Conservation (phyloP, 2,797 vertebrate genomes). For the Dallia pectoralis region DNA sequence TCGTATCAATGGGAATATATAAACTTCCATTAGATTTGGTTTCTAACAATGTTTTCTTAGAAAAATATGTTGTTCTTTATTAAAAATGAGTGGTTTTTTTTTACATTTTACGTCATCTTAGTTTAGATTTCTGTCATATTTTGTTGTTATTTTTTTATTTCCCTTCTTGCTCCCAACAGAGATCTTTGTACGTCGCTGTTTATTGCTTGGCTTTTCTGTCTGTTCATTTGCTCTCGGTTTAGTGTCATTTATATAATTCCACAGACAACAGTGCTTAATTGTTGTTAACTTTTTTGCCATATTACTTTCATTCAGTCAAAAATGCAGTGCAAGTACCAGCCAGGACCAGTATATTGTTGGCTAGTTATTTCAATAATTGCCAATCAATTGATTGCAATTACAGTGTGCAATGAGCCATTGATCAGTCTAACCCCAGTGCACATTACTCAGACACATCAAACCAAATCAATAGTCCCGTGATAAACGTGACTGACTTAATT, state of each 20-base stretch:
- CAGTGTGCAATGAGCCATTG: neutral
- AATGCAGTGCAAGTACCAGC: neutral
- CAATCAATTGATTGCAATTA: conserved; percentile 18
- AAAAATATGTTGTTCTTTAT: neutral
- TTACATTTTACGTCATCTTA: too few relatives aligned
- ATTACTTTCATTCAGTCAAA: neutral
- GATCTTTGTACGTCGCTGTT: too few relatives aligned
- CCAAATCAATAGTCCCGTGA: conserved; percentile 4
- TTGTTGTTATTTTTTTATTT: too few relatives aligned
- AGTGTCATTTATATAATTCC: too few relatives aligned
- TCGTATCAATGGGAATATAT: neutral
- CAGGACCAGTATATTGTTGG: neutral
- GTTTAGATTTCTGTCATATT: too few relatives aligned
- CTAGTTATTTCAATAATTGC: conserved; percentile 5
- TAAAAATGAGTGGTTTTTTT: neutral
- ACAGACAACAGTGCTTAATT: neutral
- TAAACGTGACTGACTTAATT: neutral
- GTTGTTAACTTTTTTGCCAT: neutral
- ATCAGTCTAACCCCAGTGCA: neutral
- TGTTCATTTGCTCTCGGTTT: too few relatives aligned
- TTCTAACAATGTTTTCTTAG: neutral
- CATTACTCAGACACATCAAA: conserved; percentile 3
- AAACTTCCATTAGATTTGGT: neutral
- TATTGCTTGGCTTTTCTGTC: too few relatives aligned
- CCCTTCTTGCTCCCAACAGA: too few relatives aligned